These are phyloP conservation scores for Eristalis pertinax DNA, from an alignment of 2,888 invertebrate genomes.

Conservation along the genomic window DNA sequence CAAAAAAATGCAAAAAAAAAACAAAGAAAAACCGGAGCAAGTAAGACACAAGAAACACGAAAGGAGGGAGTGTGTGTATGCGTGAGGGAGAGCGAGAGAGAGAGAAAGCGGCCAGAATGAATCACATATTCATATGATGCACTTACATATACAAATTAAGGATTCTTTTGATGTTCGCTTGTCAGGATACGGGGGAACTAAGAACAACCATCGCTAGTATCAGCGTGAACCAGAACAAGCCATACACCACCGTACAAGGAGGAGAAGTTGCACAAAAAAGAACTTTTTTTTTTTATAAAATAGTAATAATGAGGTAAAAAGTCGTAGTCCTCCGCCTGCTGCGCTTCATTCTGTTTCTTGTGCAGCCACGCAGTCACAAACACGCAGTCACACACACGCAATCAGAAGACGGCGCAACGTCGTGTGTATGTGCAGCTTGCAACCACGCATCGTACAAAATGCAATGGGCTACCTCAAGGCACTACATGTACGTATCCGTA, in stretches of 20 bases:
- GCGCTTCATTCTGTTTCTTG: neutral
- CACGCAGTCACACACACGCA: neutral
- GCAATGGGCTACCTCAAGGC: too few relatives aligned
- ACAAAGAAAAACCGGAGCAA: slow-evolving; percentile 29
- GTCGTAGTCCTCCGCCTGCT: neutral
- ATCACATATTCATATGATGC: slow-evolving; percentile 49
- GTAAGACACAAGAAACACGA: slow-evolving; percentile 17
- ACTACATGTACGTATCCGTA: too few relatives aligned
- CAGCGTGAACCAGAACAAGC: neutral
- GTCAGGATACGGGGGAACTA: slow-evolving; percentile 14
- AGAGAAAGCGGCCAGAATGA: neutral
- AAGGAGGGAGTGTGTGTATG: neutral
- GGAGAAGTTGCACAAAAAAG: neutral
- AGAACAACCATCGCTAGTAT: neutral
- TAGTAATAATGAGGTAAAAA: slow-evolving; percentile 51
- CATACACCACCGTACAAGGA: neutral
- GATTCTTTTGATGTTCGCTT: slow-evolving; percentile 54
- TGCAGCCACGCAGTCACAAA: neutral
- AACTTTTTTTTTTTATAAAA: slow-evolving; percentile 39
- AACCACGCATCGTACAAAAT: slow-evolving; percentile 8
- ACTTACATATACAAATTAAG: slow-evolving; percentile 51
- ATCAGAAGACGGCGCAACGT: neutral
- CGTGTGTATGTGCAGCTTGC: slow-evolving; percentile 2
- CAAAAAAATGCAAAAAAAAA: too few relatives aligned
- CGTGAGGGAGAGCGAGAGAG: too few relatives aligned